Evolutionary conservation across 64 coral and sea anemone species (phyloP).

Genomic region (Dendrophyllia cribrosa): DNA sequence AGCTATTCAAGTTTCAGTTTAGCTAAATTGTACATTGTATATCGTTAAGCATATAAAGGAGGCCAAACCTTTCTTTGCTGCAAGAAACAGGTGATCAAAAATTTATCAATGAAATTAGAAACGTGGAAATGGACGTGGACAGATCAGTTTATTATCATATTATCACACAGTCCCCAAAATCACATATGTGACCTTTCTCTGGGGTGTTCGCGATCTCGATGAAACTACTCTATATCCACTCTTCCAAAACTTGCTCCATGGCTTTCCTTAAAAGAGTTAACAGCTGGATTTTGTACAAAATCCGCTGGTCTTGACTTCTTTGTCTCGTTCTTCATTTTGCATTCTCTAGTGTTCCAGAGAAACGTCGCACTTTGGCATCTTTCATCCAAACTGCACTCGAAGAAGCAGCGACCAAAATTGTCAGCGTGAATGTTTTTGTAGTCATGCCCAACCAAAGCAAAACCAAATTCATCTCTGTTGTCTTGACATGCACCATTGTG

Average conservation of each 20-base stretch:
- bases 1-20: too few relatives aligned
- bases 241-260: too few relatives aligned
- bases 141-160: too few relatives aligned
- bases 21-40: too few relatives aligned
- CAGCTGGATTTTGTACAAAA: neutral
- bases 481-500: neutral
- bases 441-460: conserved; percentile 12
- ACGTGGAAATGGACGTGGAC: too few relatives aligned
- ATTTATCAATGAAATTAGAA: too few relatives aligned
- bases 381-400: conserved; percentile 9
- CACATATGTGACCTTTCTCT: too few relatives aligned
- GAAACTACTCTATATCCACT: too few relatives aligned
- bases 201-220: too few relatives aligned
- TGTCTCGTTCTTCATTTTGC: neutral
- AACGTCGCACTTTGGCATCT: conserved; percentile 21
- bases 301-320: neutral
- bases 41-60: too few relatives aligned
- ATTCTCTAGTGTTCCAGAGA: neutral
- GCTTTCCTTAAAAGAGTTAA: conserved; percentile 10
- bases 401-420: conserved; percentile 1
- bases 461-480: conserved; percentile 15
- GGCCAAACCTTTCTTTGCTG: conserved; percentile 27
- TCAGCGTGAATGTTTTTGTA: neutral
- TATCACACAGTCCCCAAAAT: too few relatives aligned
- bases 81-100: too few relatives aligned